Evolutionary conservation across 2,888 invertebrate genomes (phyloP), one percentile per base, ranked within the genome.

Genomic region (Euzophera pinguis): DNA sequence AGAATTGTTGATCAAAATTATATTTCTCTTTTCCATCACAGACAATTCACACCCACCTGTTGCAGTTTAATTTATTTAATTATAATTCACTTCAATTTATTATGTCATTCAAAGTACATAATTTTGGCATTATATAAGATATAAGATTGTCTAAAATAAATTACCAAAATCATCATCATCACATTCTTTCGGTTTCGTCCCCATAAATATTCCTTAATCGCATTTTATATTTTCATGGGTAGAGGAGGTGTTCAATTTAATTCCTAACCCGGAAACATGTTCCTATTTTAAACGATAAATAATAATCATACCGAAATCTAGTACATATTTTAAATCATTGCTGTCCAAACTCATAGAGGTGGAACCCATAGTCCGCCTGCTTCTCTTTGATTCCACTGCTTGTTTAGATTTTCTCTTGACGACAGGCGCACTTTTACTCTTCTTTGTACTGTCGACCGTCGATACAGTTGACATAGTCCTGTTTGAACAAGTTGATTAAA

Each of bases 1-100:
- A 0, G 88, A 90, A 70, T 89, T 88, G 58, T 90, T 90, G 0
- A 81, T 73, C 86, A 90, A 85, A 1, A 80, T 70, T 1, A 87
- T 65, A 14, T 87, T 75, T 52, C 85, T 73, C 63, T 71, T 82
- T 56, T 87, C 81, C 37, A 81, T 64, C 1, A 69, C 59, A 62
- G 71, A 69, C 53, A 90, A 58, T 63, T 89, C 88, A 59, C 85
- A 87, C 9, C 89, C 89, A 59, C 86, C 88, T 88, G 53, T 3
- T 61, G 57, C n/a, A 16, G 17, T 45, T 53, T 47, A 38, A 29
- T 7, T 7, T 29, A 29, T 29, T 29, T 29, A 29, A 6, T 29
- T 29, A 29, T 29, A 29, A n/a, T n/a, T n/a, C n/a, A n/a, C n/a
- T n/a, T n/a, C n/a, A n/a, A n/a, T n/a, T n/a, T n/a, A n/a, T n/a